Percentiles rank a stretch among this genome's conserved stretches.
Evolutionary conservation across 2,113 vertebrate genomes (phyloP).

Genomic region (Charadrius vociferus): DNA sequence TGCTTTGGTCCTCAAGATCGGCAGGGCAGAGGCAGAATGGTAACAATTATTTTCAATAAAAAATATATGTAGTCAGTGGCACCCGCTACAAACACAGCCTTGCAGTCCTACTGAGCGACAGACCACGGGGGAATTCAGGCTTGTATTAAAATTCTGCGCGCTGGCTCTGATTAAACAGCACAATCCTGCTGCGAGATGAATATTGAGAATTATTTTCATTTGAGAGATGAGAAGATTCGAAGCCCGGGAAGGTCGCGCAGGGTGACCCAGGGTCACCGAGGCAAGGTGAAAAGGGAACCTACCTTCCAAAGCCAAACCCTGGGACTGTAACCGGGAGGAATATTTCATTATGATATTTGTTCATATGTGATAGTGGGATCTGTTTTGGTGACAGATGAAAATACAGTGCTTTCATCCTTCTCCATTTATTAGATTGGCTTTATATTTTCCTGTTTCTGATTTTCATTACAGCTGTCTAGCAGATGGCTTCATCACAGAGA

Average conservation of each 20-base stretch:
- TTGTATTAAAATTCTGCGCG: neutral
- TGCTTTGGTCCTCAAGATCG: neutral
- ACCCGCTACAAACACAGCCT: neutral
- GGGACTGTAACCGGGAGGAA: neutral
- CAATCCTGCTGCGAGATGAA: neutral
- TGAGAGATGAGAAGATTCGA: neutral
- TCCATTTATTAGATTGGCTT: neutral
- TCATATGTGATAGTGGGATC: neutral
- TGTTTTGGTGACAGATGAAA: neutral
- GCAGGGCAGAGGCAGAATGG: neutral
- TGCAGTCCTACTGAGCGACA: neutral
- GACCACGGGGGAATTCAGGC: neutral
- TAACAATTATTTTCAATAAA: neutral
- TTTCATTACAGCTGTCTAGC: neutral
- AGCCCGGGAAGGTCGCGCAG: neutral
- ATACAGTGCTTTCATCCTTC: neutral
- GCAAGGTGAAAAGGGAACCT: neutral
- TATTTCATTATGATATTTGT: neutral
- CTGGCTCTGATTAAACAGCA: neutral
- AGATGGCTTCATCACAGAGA: neutral
- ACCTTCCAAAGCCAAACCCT: neutral
- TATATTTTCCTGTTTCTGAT: neutral
- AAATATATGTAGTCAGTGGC: neutral
- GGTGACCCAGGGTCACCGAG: neutral
- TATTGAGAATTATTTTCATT: neutral